Evolutionary conservation across 2,113 vertebrate species (phyloP).

Genomic region (Paratilapia polleni): DNA sequence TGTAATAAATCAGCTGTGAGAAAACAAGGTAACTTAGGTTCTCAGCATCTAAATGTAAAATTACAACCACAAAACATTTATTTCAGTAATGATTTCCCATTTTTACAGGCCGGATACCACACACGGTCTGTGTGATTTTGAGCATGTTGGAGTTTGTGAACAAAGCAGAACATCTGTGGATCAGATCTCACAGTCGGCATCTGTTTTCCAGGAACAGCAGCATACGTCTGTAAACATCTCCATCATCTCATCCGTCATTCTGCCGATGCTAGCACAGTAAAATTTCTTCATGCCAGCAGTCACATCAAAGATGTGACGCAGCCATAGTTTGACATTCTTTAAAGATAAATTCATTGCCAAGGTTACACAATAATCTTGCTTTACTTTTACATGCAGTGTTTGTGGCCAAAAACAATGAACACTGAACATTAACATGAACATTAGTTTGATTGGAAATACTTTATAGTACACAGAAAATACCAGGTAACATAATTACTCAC

Average conservation of each 20-base stretch:
- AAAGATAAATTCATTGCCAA: background rate
- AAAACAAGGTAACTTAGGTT: background rate
- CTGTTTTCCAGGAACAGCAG: conserved; percentile 33
- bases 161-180: conserved; percentile 19
- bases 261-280: background rate
- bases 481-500: background rate
- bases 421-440: no score
- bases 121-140: background rate
- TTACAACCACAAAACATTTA: background rate
- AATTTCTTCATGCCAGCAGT: background rate
- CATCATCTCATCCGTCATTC: background rate
- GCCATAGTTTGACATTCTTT: background rate
- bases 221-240: background rate
- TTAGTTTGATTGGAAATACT: background rate
- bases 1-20: background rate
- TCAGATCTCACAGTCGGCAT: background rate
- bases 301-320: background rate
- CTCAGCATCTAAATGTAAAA: background rate
- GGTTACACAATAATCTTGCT: background rate
- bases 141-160: background rate
- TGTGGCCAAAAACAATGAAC: background rate
- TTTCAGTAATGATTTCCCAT: background rate
- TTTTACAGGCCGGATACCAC: background rate
- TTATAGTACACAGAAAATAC: background rate
- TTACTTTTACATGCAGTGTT: background rate